phyloP scores from a whole-genome alignment of 2,797 vertebrate species.

The Brachymystax lenok region DNA sequence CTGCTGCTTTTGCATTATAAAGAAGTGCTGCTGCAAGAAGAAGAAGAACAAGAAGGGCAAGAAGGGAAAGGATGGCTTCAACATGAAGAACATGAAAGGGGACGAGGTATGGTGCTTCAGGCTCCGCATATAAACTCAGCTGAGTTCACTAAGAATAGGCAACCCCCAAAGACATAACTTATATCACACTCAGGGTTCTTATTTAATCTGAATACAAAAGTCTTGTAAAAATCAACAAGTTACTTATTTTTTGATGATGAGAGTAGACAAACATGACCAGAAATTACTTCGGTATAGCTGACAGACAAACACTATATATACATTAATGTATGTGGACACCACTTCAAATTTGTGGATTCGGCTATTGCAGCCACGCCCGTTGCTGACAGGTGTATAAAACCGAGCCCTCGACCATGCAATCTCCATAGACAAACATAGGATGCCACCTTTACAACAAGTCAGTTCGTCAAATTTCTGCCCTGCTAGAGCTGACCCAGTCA shows the following conservation, averaged over 20 bases:
- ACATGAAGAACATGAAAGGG: slow-evolving; percentile 85
- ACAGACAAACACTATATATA: background rate
- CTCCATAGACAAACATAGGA: too few relatives aligned
- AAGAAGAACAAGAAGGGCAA: slow-evolving; percentile 99
- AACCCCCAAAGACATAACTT: background rate
- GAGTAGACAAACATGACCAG: background rate
- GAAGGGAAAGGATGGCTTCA: slow-evolving; percentile 91
- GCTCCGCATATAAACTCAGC: slow-evolving; percentile 9
- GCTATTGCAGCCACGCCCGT: too few relatives aligned
- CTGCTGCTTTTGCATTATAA: slow-evolving; percentile 98
- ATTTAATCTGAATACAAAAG: background rate
- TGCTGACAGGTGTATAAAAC: too few relatives aligned
- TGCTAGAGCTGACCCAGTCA: too few relatives aligned
- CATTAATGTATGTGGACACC: too few relatives aligned
- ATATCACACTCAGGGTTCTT: background rate
- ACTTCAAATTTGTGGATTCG: too few relatives aligned
- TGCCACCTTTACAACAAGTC: too few relatives aligned
- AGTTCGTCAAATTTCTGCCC: too few relatives aligned
- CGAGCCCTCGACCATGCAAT: too few relatives aligned
- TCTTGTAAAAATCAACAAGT: background rate
- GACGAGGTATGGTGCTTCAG: slow-evolving; percentile 73
- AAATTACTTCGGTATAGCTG: background rate
- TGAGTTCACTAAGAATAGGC: slow-evolving; percentile 5
- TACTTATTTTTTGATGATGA: background rate
- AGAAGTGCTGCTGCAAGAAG: slow-evolving; percentile 99